Base-by-base conservation (phyloP, 2,797 vertebrate species). In the Falco novaeseelandiae region DNA sequence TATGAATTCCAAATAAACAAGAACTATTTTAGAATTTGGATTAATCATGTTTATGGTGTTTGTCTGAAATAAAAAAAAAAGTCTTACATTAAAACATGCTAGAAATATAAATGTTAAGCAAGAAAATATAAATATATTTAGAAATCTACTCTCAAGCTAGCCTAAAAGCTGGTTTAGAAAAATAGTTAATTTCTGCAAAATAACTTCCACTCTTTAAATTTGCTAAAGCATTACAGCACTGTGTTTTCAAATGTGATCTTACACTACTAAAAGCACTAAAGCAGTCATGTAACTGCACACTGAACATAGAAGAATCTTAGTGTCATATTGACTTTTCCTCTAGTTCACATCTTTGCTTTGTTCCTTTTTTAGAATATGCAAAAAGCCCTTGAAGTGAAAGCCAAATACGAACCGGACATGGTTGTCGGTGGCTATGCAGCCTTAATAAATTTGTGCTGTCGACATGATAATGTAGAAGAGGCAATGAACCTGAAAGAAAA, bases 401-500 rank as follows among this genome's bases (percentile, higher is more conserved):
- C 98, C 97, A 98, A 99, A 96, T 96, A 99, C 32, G 98, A 99
- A 97, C 96, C 98, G 9, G 97, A 99, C 86, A 99, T 99, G 99
- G 98, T 97, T 74, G 59, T 96, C 18, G 97, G 98, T 84, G 67
- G 97, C 87, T 99, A 99, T 87, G 98, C 98, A 89, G 82, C 89
- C 95, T 99, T 99, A 97, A 99, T 99, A 98, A 97, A 96, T 97
- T 95, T 99, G 90, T 99, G 99, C 98, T 99, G 99, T 98, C 98
- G 98, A 92, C 98, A 98, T 62, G 97, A 98, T 98, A 99, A 99
- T 76, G 97, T 97, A 89, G 99, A 99, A 66, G 99, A 99, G 92
- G 99, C 99, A 73, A 94, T 99, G 97, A 99, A 98, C 98, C 98
- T 99, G 97, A 99, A 99, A 98, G 99, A 97, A 93, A 99, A 99